Evolutionary conservation across 2,113 vertebrate genomes (phyloP).

Genomic region (Elephantulus edwardii): DNA sequence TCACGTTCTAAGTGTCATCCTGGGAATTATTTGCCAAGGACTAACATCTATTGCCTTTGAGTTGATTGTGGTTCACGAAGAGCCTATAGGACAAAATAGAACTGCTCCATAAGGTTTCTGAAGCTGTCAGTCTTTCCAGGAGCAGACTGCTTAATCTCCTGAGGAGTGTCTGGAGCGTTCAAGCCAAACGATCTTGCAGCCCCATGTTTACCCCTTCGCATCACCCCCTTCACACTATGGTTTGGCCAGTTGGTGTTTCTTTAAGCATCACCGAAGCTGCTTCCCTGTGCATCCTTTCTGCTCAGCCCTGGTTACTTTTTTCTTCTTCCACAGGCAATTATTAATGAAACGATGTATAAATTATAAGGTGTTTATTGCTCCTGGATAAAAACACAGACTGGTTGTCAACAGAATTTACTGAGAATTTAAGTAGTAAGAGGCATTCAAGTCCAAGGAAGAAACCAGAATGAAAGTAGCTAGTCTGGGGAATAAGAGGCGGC

Average conservation of each 20-base stretch:
- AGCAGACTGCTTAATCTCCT: no score
- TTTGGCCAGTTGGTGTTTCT: background rate
- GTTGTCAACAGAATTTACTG: constrained; percentile 57
- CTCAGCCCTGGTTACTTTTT: background rate
- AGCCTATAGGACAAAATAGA: no score
- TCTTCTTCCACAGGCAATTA: constrained; percentile 45
- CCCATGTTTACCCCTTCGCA: no score
- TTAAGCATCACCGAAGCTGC: background rate
- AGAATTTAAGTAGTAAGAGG: constrained; percentile 34
- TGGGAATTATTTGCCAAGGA: background rate
- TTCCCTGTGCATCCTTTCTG: background rate
- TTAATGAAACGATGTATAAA: constrained; percentile 54
- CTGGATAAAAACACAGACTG: constrained; percentile 5
- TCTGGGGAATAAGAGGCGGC: fast-evolving
- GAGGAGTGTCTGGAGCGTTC: no score
- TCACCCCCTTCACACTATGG: no score
- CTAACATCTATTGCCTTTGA: background rate
- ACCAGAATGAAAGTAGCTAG: background rate
- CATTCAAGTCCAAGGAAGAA: background rate
- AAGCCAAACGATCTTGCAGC: no score
- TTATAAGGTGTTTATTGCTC: constrained; percentile 39
- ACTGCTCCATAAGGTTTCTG: no score
- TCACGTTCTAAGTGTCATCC: background rate
- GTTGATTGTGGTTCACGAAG: no score
- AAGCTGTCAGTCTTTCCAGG: no score